Evolutionary conservation across 1,140 invertebrate species (phyloP).

Genomic region (Cotesia glomerata): DNA sequence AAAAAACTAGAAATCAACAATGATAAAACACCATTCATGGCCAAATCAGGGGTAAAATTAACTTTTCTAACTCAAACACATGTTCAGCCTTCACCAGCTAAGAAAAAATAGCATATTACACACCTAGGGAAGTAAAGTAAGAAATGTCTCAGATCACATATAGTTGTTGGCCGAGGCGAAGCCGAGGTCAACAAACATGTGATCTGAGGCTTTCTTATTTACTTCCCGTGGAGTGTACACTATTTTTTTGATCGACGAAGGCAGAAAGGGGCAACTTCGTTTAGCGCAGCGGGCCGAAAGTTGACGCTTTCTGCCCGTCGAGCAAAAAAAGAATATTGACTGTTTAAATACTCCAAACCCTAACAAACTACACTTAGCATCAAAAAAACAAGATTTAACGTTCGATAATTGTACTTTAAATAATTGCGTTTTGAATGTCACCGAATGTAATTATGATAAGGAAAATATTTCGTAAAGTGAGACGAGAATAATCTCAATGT

Average conservation of each 20-base stretch:
- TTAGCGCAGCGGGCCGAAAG: no score
- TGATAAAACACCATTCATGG: not conserved
- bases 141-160: no score
- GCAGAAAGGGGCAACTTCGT: no score
- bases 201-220: no score
- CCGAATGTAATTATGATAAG: not conserved
- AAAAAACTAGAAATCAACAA: not conserved
- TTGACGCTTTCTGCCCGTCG: no score
- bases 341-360: not conserved
- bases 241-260: no score
- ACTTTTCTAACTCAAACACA: not conserved
- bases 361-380: not conserved
- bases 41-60: conserved; percentile 1
- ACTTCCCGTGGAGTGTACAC: no score
- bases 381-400: not conserved
- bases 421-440: conserved; percentile 9
- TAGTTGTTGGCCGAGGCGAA: no score
- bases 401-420: not conserved
- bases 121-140: no score
- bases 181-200: no score
- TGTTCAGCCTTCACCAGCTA: not conserved
- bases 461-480: not conserved
- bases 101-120: not conserved
- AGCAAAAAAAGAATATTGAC: not conserved
- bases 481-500: no score